Conservation (phyloP, 1,140 invertebrate genomes). For the Habropoda laboriosa region DNA sequence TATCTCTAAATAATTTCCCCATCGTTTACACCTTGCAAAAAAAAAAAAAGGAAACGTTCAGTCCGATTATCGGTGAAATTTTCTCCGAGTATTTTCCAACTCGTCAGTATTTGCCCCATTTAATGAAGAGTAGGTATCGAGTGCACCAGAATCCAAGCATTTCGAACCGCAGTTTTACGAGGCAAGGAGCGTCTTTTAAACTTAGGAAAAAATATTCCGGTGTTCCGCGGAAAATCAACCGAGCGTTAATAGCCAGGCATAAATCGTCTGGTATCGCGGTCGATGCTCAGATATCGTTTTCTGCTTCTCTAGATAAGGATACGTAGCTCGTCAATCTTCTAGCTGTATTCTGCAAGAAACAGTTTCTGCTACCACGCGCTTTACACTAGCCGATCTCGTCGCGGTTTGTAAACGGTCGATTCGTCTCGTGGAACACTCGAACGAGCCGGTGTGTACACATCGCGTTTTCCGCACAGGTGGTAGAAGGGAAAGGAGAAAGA, state of each 20-base stretch:
- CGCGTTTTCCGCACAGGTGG: not conserved
- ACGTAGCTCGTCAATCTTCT: not conserved
- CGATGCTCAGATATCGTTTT: not conserved
- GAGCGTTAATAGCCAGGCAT: constrained; percentile 6
- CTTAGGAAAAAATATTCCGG: not conserved
- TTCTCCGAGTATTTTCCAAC: too few relatives aligned
- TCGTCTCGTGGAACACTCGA: constrained; percentile 1
- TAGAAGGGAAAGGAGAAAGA: not conserved
- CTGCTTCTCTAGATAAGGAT: not conserved
- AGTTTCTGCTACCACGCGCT: constrained; percentile 5
- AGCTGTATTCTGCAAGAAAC: constrained; percentile 1
- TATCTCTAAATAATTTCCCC: too few relatives aligned
- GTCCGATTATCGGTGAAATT: too few relatives aligned
- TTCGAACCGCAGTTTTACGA: too few relatives aligned
- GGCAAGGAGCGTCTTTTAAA: not conserved
- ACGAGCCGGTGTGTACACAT: not conserved
- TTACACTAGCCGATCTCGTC: not conserved
- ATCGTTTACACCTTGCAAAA: too few relatives aligned
- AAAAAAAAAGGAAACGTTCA: too few relatives aligned
- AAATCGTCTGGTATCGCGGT: constrained; percentile 21
- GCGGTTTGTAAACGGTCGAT: constrained; percentile 8
- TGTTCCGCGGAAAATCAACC: not conserved
- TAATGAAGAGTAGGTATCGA: too few relatives aligned
- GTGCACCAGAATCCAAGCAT: too few relatives aligned
- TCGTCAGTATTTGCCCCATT: too few relatives aligned